These are phyloP conservation scores for Penaeus monodon DNA, from an alignment of 2,888 invertebrate species.

Conservation along the genomic window DNA sequence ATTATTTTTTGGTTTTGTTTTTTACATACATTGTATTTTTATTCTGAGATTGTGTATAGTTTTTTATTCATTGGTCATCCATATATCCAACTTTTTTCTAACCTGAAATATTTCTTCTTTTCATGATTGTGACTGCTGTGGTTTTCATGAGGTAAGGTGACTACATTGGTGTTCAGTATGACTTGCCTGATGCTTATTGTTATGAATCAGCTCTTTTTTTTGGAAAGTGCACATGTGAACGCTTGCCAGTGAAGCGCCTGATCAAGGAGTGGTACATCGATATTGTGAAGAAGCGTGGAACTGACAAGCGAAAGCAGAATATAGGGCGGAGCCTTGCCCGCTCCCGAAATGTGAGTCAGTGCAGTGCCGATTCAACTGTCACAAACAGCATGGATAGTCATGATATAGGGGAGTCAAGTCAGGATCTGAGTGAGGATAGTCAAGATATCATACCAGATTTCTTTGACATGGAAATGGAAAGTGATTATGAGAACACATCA, in stretches of 20 bases:
- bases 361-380: conserved; percentile 21
- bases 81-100: too few relatives aligned
- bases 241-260: conserved; percentile 12
- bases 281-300: conserved; percentile 21
- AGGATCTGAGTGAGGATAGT: conserved; percentile 35
- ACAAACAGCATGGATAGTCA: conserved; percentile 31
- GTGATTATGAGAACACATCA: background rate
- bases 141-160: conserved; percentile 1
- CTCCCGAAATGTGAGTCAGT: conserved; percentile 32
- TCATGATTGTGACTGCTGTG: conserved; percentile 3
- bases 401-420: conserved; percentile 21
- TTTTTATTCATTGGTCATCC: too few relatives aligned
- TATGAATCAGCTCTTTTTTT: conserved; percentile 22
- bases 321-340: background rate
- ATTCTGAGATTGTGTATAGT: too few relatives aligned
- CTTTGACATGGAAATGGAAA: conserved; percentile 2
- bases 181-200: conserved; percentile 24
- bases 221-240: conserved; percentile 3
- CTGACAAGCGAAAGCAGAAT: conserved; percentile 11
- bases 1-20: too few relatives aligned
- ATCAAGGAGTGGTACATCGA: conserved; percentile 28
- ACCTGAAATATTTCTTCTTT: background rate
- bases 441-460: conserved; percentile 22
- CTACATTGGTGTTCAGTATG: conserved; percentile 16
- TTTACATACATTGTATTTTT: too few relatives aligned